These are phyloP conservation scores for Anniella stebbinsi DNA, from an alignment of 2,797 vertebrate genomes.

Conservation along the genomic window DNA sequence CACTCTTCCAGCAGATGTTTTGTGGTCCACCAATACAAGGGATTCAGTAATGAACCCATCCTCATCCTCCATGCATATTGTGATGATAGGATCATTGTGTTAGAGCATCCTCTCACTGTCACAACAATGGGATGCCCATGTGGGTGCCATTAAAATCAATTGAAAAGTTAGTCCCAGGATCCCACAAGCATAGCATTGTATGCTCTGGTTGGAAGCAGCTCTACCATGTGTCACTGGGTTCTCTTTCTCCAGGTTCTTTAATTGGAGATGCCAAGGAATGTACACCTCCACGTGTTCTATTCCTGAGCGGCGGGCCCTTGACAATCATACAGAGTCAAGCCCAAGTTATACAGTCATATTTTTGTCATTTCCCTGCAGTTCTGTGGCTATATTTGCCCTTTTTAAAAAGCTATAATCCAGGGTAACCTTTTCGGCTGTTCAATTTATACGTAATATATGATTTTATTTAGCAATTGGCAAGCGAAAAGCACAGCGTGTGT, in stretches of 20 bases:
- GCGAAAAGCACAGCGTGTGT: background rate
- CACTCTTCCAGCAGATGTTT: background rate
- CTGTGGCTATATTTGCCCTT: background rate
- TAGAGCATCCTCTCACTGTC: background rate
- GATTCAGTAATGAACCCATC: background rate
- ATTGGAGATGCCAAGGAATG: background rate
- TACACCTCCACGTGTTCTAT: background rate
- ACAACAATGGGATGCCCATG: background rate
- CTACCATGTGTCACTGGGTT: background rate
- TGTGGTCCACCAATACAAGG: background rate
- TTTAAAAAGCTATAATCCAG: slow-evolving; percentile 1
- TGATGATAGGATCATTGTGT: background rate
- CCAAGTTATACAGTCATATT: background rate
- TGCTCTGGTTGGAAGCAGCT: background rate
- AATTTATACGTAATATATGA: slow-evolving; percentile 24
- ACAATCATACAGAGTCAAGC: background rate
- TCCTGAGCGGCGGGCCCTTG: background rate
- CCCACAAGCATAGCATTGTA: background rate
- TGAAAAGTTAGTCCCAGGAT: background rate
- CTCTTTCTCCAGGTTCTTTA: background rate
- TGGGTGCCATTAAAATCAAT: background rate
- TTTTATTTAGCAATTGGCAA: slow-evolving; percentile 46
- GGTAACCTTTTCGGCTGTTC: slow-evolving; percentile 28
- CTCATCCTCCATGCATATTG: background rate
- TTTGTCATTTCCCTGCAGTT: slow-evolving; percentile 6